These are phyloP conservation scores for Cairina moschata DNA, from an alignment of 2,113 vertebrate species.

Conservation along the genomic window DNA sequence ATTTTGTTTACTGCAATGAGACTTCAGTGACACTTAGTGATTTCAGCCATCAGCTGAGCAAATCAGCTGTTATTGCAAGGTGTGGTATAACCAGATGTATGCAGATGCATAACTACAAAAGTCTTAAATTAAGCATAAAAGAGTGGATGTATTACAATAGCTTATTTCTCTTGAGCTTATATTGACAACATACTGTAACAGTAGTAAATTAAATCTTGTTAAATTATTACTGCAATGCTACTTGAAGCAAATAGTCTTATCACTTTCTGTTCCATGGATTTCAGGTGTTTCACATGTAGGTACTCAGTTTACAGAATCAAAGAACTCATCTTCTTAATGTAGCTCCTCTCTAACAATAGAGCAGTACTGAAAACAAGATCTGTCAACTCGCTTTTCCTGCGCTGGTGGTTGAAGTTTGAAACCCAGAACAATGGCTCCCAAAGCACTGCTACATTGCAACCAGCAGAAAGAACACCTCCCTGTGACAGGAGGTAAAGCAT, in stretches of 20 bases:
- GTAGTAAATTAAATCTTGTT: not conserved
- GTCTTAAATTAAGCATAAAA: not conserved
- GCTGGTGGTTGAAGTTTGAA: not conserved
- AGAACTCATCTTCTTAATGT: slow-evolving; percentile 1
- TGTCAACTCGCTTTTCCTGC: not conserved
- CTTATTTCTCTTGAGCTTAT: not conserved
- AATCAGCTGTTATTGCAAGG: not conserved
- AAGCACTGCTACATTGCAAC: not conserved
- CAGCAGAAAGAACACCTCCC: not conserved
- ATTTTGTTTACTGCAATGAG: not conserved
- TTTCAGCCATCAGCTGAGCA: not conserved
- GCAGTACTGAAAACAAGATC: slow-evolving; percentile 13
- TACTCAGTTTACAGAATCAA: not conserved
- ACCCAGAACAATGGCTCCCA: not conserved
- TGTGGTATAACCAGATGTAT: not conserved
- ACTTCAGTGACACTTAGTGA: not conserved
- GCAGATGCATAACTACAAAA: not conserved
- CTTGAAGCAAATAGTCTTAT: not conserved
- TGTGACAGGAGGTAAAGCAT: not conserved
- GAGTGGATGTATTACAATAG: not conserved
- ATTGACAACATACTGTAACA: not conserved
- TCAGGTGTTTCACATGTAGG: not conserved
- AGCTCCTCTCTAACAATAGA: slow-evolving; percentile 60
- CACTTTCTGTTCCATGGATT: not conserved
- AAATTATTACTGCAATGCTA: not conserved